Conservation (phyloP, 2,888 invertebrate species). For the Hermaeophaga mercurialis region DNA sequence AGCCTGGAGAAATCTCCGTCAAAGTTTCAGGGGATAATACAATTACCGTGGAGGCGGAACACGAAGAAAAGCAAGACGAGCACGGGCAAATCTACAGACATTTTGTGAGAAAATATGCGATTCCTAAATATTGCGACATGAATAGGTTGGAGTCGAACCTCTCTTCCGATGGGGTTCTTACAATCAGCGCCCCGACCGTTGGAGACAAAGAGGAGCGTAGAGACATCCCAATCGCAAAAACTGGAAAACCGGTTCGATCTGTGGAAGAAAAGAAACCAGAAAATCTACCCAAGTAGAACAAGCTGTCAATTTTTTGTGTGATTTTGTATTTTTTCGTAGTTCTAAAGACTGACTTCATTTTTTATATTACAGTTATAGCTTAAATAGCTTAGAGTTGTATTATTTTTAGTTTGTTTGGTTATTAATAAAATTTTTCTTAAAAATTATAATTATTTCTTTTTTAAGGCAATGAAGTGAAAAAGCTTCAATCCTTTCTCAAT, state of each 20-base stretch:
- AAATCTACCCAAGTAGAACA: too few species aligned
- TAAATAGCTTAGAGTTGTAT: too few species aligned
- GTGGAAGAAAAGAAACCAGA: slow-evolving; percentile 7
- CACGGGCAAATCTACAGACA: slow-evolving; percentile 33
- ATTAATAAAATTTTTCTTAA: too few species aligned
- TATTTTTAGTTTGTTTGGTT: too few species aligned
- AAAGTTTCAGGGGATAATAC: slow-evolving; percentile 28
- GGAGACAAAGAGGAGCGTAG: slow-evolving; percentile 18
- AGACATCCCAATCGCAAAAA: slow-evolving; percentile 26
- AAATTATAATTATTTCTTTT: too few species aligned
- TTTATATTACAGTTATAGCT: too few species aligned
- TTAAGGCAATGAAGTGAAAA: too few species aligned
- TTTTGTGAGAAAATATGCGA: slow-evolving; percentile 29
- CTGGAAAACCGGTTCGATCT: slow-evolving; percentile 26
- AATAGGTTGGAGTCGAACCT: slow-evolving; percentile 26
- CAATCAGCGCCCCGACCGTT: slow-evolving; percentile 25
- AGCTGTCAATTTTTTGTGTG: too few species aligned
- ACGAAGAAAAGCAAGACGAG: slow-evolving; percentile 32
- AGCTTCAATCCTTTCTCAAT: too few species aligned
- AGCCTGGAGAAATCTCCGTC: slow-evolving; percentile 31
- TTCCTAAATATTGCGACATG: slow-evolving; percentile 32
- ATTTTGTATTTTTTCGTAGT: too few species aligned
- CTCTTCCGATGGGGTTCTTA: slow-evolving; percentile 31
- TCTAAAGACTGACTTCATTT: too few species aligned
- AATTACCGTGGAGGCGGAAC: slow-evolving; percentile 31